Percentiles rank a stretch among this genome's conserved stretches.
phyloP scores from a whole-genome alignment of 2,113 vertebrate genomes.

The Corythornis madagascariensis region DNA sequence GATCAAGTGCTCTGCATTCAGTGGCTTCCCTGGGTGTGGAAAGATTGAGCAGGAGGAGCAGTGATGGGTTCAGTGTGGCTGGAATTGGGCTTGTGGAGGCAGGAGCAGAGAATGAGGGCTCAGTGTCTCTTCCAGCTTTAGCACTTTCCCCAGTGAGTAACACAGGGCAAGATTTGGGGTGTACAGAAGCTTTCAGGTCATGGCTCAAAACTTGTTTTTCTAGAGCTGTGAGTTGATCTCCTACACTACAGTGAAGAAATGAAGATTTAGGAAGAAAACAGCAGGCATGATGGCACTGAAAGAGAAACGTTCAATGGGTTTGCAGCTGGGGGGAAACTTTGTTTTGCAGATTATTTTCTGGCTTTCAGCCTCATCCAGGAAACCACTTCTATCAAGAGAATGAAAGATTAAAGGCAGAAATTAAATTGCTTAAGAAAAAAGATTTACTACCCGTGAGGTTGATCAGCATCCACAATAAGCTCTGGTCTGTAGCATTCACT shows the following conservation, averaged over 20 bases:
- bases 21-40: neutral
- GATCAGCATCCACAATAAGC: conserved; percentile 29
- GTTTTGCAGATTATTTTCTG: conserved; percentile 56
- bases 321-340: conserved; percentile 44
- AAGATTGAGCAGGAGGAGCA: neutral
- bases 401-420: conserved; percentile 57
- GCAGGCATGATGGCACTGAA: neutral
- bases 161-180: neutral
- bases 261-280: neutral
- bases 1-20: neutral
- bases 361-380: conserved; percentile 43
- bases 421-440: conserved; percentile 57
- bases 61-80: neutral
- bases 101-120: neutral
- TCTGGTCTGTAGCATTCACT: neutral
- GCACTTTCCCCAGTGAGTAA: neutral
- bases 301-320: conserved; percentile 35
- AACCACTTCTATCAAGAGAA: conserved; percentile 64
- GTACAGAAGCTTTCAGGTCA: neutral
- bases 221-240: neutral
- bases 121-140: neutral
- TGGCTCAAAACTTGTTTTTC: neutral
- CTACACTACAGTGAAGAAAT: neutral
- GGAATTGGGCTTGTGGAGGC: neutral
- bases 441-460: conserved; percentile 31